Conservation (phyloP, 2,888 invertebrate genomes). For the Platerodrilus igneus region DNA sequence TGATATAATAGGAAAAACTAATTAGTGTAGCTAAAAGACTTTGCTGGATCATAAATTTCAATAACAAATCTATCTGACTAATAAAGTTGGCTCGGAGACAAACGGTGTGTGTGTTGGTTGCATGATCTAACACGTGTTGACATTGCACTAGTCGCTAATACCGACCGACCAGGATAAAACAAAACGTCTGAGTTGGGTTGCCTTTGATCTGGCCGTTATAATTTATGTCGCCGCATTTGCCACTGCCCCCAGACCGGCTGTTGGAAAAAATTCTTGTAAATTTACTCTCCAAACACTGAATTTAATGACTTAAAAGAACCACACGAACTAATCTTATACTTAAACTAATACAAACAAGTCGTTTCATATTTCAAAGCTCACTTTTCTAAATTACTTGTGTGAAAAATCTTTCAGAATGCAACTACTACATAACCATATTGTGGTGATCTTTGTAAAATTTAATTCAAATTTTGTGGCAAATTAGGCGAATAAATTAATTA, state of each 20-base stretch:
- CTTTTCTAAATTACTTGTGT: no score
- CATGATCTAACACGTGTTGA: conserved; percentile 40
- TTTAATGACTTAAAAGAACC: conserved; percentile 15
- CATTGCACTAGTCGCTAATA: conserved; percentile 35
- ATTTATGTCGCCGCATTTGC: conserved; percentile 32
- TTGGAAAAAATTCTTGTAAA: conserved; percentile 23
- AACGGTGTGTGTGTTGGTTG: conserved; percentile 35
- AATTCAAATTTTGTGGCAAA: no score
- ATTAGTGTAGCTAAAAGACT: conserved; percentile 32
- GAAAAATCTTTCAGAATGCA: no score
- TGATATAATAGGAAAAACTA: conserved; percentile 32
- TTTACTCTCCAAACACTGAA: conserved; percentile 13
- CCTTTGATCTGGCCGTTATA: conserved; percentile 35
- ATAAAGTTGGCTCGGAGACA: conserved; percentile 34
- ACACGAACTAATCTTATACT: conserved; percentile 5
- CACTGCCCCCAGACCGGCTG: conserved; percentile 18
- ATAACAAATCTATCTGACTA: conserved; percentile 43
- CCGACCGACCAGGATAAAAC: conserved; percentile 27
- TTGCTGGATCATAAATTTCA: conserved; percentile 44
- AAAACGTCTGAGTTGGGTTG: conserved; percentile 30
- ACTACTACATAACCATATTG: no score
- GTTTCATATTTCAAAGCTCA: no score
- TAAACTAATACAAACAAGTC: no score
- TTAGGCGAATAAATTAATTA: no score
- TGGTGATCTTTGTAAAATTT: no score